Conservation (phyloP, 2,888 invertebrate species). For the Chloroclysta siterata region DNA sequence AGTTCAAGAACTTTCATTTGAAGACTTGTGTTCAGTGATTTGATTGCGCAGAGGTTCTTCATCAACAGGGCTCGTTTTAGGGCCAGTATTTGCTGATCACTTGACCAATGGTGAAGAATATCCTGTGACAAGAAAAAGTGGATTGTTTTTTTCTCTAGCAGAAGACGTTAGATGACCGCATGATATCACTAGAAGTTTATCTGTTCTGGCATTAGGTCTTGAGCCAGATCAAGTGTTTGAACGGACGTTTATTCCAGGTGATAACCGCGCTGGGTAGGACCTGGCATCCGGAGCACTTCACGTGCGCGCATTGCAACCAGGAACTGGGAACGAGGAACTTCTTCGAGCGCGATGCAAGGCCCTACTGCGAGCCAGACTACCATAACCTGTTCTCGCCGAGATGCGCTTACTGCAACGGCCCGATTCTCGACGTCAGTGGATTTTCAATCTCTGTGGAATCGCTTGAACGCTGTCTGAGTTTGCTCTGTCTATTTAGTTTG, state of each 20-base stretch:
- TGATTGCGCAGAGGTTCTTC: background rate
- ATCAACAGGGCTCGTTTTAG: background rate
- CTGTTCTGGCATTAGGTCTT: background rate
- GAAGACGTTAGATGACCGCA: background rate
- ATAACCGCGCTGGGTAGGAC: slow-evolving; percentile 98
- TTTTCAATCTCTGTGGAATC: background rate
- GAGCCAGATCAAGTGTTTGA: slow-evolving; percentile 26
- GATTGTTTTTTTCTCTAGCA: background rate
- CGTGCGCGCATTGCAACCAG: slow-evolving; percentile 98
- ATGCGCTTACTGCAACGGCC: slow-evolving; percentile 99
- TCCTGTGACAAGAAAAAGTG: background rate
- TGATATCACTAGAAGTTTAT: background rate
- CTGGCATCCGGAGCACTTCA: slow-evolving; percentile 99
- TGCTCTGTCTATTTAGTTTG: background rate
- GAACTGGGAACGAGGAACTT: slow-evolving; percentile 99
- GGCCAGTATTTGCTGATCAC: background rate
- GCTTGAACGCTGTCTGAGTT: slow-evolving; percentile 7
- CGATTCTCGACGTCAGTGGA: slow-evolving; percentile 96
- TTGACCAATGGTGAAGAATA: background rate
- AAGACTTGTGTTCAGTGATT: slow-evolving; percentile 22
- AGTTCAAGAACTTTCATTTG: slow-evolving; percentile 7
- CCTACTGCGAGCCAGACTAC: slow-evolving; percentile 99
- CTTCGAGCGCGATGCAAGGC: slow-evolving; percentile 98
- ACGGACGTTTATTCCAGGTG: slow-evolving; percentile 79
- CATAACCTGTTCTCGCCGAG: slow-evolving; percentile 99